Evolutionary conservation across 2,113 vertebrate genomes (phyloP), one percentile per base, ranked within the genome.

Genomic region (Oncorhynchus clarkii): DNA sequence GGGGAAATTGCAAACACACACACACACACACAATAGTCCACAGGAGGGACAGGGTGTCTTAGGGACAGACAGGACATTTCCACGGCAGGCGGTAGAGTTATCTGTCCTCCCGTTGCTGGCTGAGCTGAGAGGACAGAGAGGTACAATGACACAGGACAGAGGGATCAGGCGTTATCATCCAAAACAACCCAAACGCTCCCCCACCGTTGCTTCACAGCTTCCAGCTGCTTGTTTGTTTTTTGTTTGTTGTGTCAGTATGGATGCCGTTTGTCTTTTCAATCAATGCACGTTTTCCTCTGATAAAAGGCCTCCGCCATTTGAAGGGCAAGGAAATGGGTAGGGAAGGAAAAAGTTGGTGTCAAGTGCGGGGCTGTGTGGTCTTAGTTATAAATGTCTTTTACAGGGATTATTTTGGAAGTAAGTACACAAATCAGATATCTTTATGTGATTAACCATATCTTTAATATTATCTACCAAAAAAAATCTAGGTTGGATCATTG

Each of bases 121-220:
- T 87, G 79, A 85, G 80, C 79, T 66, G 81, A 88, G 73, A 78
- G 73, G 78, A 87, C 77, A 68, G 20, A n/a, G 76, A 84, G 78
- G 76, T 82, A 75, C 29, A 18, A 80, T 80, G 82, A 85, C 80
- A 70, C 78, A 71, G 77, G 88, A 83, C 81, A 77, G 77, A 81
- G 77, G 79, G 85, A 86, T 89, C 77, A 82, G 80, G 77, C 79
- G 77, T 84, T 81, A 81, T 85, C 85, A 89, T 89, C 82, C 86
- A 82, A 87, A 88, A 83, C 34, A 70, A 87, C 82, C 84, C 71
- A 78, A 70, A 75, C 71, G 78, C 82, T 83, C 82, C 85, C 39
- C 83, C 60, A 71, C 82, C 76, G 84, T 22, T 68, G 72, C 81
- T 79, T 85, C 82, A 71, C 86, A 85, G 81, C 84, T 82, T 86